Base-by-base conservation (phyloP, 2,797 vertebrate genomes). In the Typhlichthys eigenmanni region DNA sequence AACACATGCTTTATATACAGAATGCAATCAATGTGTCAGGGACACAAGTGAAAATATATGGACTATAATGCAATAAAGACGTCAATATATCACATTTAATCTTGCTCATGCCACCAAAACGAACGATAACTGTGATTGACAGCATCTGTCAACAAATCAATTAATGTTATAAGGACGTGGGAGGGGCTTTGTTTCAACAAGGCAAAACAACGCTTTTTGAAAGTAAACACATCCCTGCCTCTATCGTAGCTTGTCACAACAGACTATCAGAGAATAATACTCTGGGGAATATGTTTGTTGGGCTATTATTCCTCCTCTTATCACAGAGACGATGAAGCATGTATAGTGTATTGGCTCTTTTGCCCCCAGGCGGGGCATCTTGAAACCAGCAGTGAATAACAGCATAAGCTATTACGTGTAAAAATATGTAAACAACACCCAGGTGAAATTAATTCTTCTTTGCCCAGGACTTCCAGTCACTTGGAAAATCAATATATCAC, bases 401-500 rank as follows among this genome's bases (percentile, higher is more conserved):
- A 13, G 62, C 62, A 76, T 32, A 56, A 79, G 71, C 59, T 85
- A 84, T 82, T 24, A 53, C 24, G 12, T 1, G n/a, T 72, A 81
- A 67, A 82, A 85, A 80, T 77, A 87, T 88, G 78, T 85, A 84
- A 87, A 88, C 68, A 85, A 70, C 9, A 29, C 57, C 47, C 66
- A 48, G 55, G 77, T 32, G 13, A 63, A 74, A 60, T 60, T 50
- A 38, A 9, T 6, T 9, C 34, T 38, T 9, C 5, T 38, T 38
- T 6, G 34, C 34, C 24, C 34, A 38, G 34, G 34, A 6, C 7
- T 38, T 38, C 34, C 34, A 38, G 34, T 38, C 7, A 38, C 34
- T 38, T 6, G 34, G 34, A 38, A 38, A 38, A 38, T 38, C 34
- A 38, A 38, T 38, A 38, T 9, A 0, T 38, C 5, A 7, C 34